Evolutionary conservation across 2,113 vertebrate genomes (phyloP), one percentile per base, ranked within the genome.

Genomic region (Numenius arquata): DNA sequence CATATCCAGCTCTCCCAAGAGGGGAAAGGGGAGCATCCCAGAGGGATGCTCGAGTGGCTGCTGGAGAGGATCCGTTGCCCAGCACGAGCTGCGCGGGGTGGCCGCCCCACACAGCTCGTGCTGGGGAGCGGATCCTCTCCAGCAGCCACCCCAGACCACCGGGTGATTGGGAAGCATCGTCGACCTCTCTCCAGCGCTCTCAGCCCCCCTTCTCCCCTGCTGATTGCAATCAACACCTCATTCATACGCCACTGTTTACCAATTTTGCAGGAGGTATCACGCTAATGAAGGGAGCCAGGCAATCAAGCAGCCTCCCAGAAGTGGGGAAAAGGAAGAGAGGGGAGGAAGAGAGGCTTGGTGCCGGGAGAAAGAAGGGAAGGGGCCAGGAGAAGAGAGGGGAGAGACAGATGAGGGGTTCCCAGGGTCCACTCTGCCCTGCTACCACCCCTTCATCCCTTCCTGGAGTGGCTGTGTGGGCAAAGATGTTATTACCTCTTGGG

Each of bases 201-300:
- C 91, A 88, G 70, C 66, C 85, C 83, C 83, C 65, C 89, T 79
- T 79, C 79, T 97, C 56, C 71, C 95, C 94, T 23, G 70, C 97
- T 97, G 97, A 97, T 97, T 97, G 97, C 96, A 97, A 97, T 97
- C 97, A 97, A 95, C 80, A 85, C 95, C 85, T 97, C 96, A 97
- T 97, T 96, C 96, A 96, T 86, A 72, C 48, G 40, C 85, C 79
- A 94, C 89, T 89, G 91, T 96, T 97, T 97, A 96, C 88, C 94
- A 82, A 29, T 95, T 95, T 94, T 88, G 70, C 71, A 71, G 93
- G 75, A 96, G 93, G 89, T 91, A 81, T 83, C 75, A 88, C 7
- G 5, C 88, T 97, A 97, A 96, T 90, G 95, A 97, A 95, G 87
- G 86, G 55, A 94, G 77, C 53, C 73, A 74, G 65, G 93, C 92